Evolutionary conservation across 2,797 vertebrate genomes (phyloP).

Genomic region (Acipenser oxyrinchus): DNA sequence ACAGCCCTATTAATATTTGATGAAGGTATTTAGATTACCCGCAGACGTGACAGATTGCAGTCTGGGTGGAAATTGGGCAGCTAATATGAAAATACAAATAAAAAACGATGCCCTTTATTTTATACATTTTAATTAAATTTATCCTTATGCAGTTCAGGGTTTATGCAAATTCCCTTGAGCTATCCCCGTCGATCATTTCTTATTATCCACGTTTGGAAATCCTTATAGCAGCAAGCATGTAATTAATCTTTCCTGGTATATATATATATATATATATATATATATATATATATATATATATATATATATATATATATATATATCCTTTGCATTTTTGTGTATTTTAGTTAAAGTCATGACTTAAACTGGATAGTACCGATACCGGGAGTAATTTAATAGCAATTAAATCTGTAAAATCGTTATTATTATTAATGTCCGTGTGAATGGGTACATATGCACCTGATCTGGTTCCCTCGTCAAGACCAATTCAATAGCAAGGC

Average conservation of each 20-base stretch:
- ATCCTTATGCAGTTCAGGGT: neutral
- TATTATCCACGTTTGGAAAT: neutral
- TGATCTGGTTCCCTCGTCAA: too few relatives aligned
- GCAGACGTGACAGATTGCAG: conserved; percentile 14
- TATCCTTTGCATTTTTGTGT: neutral
- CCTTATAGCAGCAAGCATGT: neutral
- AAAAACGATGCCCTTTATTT: neutral
- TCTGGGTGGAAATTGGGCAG: conserved; percentile 4
- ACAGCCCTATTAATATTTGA: conserved; percentile 16
- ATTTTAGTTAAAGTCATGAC: too few relatives aligned
- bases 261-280: neutral
- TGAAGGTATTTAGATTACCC: conserved; percentile 15
- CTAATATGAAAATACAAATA: conserved; percentile 16
- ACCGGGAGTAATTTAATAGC: too few relatives aligned
- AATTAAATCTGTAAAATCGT: too few relatives aligned
- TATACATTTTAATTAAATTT: conserved; percentile 9
- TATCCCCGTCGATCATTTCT: neutral
- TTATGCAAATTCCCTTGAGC: conserved; percentile 1
- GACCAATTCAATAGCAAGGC: too few relatives aligned
- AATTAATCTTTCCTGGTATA: neutral
- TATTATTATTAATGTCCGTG: too few relatives aligned
- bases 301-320: neutral
- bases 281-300: neutral
- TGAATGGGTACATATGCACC: too few relatives aligned
- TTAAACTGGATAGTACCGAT: too few relatives aligned